These are phyloP conservation scores for Corythoichthys intestinalis DNA, from an alignment of 2,113 vertebrate genomes.

Conservation along the genomic window DNA sequence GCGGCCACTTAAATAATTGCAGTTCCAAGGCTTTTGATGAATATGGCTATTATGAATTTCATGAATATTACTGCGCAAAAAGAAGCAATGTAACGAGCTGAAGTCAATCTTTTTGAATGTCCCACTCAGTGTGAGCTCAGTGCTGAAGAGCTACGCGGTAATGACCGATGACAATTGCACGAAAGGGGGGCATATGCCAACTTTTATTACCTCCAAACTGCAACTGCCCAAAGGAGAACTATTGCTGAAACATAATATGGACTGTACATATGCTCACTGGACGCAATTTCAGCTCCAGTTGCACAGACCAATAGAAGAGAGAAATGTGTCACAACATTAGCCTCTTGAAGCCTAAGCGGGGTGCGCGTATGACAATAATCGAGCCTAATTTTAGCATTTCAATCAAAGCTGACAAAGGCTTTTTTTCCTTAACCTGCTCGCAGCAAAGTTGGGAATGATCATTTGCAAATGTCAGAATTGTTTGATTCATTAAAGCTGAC, in stretches of 20 bases:
- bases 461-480: too few species aligned
- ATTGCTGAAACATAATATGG: background rate
- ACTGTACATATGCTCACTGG: background rate
- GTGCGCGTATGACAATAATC: too few species aligned
- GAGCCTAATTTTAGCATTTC: too few species aligned
- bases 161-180: conserved; percentile 11
- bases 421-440: too few species aligned
- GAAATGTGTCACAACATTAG: background rate
- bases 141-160: conserved; percentile 51
- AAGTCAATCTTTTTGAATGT: conserved; percentile 68
- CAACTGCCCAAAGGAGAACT: background rate
- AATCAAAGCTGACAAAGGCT: too few species aligned
- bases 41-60: conserved; percentile 26
- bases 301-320: background rate
- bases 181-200: background rate
- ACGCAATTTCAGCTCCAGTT: background rate
- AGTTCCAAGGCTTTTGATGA: conserved; percentile 12
- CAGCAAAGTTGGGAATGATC: too few species aligned
- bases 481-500: too few species aligned
- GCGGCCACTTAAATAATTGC: background rate
- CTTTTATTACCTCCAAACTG: background rate
- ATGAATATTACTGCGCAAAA: conserved; percentile 29
- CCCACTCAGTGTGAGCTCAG: conserved; percentile 50
- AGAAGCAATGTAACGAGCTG: conserved; percentile 52
- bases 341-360: background rate